These are phyloP conservation scores for Megathymus violae DNA, from an alignment of 1,140 invertebrate species.

Conservation along the genomic window DNA sequence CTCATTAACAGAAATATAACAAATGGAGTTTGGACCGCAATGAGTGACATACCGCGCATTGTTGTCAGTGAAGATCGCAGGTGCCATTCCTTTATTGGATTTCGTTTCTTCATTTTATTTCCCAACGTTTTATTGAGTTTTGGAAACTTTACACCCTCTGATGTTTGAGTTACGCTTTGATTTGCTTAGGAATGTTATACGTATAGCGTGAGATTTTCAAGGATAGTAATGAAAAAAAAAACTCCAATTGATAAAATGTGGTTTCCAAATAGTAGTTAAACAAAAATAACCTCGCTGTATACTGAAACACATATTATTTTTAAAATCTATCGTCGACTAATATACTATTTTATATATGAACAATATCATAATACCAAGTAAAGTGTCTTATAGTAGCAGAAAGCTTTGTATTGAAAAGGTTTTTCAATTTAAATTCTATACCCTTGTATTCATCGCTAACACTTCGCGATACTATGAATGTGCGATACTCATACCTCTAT, in stretches of 20 bases:
- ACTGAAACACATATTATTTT: too few relatives aligned
- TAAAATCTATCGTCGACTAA: too few relatives aligned
- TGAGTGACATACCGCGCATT: not conserved
- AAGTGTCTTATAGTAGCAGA: too few relatives aligned
- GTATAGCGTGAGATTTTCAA: not conserved
- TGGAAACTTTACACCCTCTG: conserved; percentile 21
- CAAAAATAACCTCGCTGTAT: too few relatives aligned
- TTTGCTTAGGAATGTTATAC: not conserved
- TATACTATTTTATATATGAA: too few relatives aligned
- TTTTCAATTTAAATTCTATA: not conserved
- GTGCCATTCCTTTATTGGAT: not conserved
- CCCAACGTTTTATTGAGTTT: not conserved
- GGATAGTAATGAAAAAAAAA: too few relatives aligned
- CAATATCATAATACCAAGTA: too few relatives aligned
- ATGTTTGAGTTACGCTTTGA: not conserved
- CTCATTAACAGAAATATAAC: not conserved
- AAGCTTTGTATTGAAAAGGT: not conserved
- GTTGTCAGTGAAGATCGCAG: not conserved
- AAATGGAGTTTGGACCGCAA: not conserved
- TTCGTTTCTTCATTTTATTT: not conserved
- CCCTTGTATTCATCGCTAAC: not conserved
- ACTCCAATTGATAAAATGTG: too few relatives aligned
- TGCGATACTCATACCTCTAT: conserved; percentile 6
- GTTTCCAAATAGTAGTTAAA: too few relatives aligned
- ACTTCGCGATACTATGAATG: not conserved